These are phyloP conservation scores for Bolborhynchus lineola DNA, from an alignment of 2,113 vertebrate genomes.

Conservation along the genomic window DNA sequence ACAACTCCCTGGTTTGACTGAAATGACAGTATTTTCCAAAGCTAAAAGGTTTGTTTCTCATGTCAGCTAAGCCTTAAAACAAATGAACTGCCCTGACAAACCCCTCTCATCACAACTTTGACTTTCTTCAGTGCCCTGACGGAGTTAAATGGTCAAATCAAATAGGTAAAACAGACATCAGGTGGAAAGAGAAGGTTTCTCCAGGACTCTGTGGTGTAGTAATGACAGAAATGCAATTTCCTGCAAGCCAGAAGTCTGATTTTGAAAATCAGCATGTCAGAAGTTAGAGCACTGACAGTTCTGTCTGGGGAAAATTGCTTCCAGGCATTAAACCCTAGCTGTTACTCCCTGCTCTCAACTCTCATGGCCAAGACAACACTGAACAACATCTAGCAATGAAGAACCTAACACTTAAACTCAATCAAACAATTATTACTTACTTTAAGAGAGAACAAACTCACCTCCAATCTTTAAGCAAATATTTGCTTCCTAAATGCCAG, in stretches of 20 bases:
- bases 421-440: fast-evolving
- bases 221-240: neutral
- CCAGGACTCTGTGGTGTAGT: neutral
- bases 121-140: neutral
- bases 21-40: neutral
- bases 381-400: neutral
- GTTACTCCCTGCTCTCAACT: neutral
- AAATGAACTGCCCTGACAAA: fast-evolving
- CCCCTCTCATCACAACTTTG: fast-evolving
- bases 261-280: neutral
- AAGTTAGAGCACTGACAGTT: neutral
- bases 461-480: neutral
- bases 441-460: neutral
- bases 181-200: neutral
- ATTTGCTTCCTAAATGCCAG: neutral
- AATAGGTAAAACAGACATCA: neutral
- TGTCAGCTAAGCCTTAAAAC: neutral
- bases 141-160: neutral
- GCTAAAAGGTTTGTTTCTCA: neutral
- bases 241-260: neutral
- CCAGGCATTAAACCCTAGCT: neutral
- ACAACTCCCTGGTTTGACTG: neutral
- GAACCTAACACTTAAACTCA: neutral
- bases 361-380: neutral
- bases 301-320: neutral